phyloP scores from a whole-genome alignment of 1,140 invertebrate species.

The Penaeus chinensis region DNA sequence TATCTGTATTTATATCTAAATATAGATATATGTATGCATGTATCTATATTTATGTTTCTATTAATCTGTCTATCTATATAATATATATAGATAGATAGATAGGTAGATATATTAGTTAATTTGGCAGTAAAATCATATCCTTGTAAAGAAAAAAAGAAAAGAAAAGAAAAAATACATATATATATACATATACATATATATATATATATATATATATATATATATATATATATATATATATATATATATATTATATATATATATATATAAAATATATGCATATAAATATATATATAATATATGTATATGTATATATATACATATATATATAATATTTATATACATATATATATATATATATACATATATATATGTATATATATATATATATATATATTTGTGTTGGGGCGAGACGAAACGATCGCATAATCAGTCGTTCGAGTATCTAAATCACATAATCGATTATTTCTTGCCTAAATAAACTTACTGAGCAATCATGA shows the following conservation, averaged over 20 bases:
- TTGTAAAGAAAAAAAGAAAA: no score
- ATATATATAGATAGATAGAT: no score
- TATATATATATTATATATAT: conserved; percentile 16
- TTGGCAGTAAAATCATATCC: no score
- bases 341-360: conserved; percentile 11
- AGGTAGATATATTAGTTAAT: no score
- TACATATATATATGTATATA: background rate
- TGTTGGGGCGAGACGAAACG: background rate
- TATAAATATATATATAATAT: background rate
- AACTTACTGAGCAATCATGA: no score
- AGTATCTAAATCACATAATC: background rate
- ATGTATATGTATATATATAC: background rate
- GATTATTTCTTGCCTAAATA: no score
- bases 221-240: conserved; percentile 4
- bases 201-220: conserved; percentile 30
- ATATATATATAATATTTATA: background rate
- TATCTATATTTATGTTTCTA: no score
- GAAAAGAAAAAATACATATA: background rate
- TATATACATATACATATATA: conserved; percentile 9
- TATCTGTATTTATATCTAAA: no score
- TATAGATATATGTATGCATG: no score
- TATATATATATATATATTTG: background rate
- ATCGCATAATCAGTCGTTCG: background rate
- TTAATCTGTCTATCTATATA: no score
- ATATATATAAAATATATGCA: background rate